A percentile compares a stretch with the other conserved stretches of the same genome.
Conservation (phyloP, 2,888 invertebrate species). For the Noctua comes region DNA sequence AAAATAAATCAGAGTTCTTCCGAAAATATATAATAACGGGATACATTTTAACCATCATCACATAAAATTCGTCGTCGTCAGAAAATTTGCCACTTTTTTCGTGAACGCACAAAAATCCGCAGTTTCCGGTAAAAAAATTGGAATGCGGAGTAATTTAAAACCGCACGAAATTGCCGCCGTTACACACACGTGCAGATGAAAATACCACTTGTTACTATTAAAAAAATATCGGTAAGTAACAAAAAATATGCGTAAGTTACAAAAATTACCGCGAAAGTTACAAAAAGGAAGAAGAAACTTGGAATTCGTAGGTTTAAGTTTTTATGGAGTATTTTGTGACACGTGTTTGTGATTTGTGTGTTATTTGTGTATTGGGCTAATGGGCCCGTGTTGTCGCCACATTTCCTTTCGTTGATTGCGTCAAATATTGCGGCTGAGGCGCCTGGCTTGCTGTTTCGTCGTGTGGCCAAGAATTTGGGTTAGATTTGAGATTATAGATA, state of each 20-base stretch:
- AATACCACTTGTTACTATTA: constrained; percentile 76
- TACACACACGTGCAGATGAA: constrained; percentile 85
- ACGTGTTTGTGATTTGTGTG: constrained; percentile 86
- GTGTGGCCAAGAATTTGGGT: constrained; percentile 57
- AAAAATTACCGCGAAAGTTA: constrained; percentile 69
- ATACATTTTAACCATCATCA: constrained; percentile 1
- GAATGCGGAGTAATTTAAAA: constrained; percentile 85
- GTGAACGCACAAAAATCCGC: constrained; percentile 81
- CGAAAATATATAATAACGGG: constrained; percentile 11
- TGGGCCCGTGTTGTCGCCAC: constrained; percentile 81
- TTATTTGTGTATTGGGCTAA: constrained; percentile 75
- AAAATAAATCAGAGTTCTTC: not conserved
- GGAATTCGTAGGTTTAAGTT: constrained; percentile 61
- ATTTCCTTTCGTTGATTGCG: constrained; percentile 83
- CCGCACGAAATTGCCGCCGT: constrained; percentile 85
- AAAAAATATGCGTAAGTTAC: constrained; percentile 61
- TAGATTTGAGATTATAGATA: constrained; percentile 40
- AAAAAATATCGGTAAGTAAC: constrained; percentile 56
- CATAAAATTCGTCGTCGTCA: constrained; percentile 61
- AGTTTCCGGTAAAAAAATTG: constrained; percentile 86
- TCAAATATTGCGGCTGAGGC: constrained; percentile 79
- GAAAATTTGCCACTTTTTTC: constrained; percentile 76
- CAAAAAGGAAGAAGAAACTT: constrained; percentile 60
- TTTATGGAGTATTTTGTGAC: constrained; percentile 72
- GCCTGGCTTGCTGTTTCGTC: constrained; percentile 59